These are phyloP conservation scores for Spea multiplicata DNA, from an alignment of 2,113 vertebrate genomes.

Conservation along the genomic window DNA sequence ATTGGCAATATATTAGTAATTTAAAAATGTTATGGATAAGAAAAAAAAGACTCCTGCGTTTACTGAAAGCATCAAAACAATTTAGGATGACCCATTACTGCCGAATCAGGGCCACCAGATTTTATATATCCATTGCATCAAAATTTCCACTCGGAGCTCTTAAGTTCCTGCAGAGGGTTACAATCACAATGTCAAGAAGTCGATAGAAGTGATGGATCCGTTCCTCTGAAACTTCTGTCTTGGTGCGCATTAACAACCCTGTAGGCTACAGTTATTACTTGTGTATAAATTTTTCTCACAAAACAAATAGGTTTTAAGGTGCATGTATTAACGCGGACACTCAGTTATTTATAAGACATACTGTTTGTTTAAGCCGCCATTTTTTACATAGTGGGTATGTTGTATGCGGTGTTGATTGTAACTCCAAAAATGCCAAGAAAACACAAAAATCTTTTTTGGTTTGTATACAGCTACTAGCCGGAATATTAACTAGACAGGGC, in stretches of 20 bases:
- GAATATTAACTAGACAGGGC: too few species aligned
- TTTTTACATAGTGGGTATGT: neutral
- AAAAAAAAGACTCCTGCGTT: slow-evolving; percentile 42
- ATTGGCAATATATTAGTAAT: too few species aligned
- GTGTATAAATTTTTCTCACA: slow-evolving; percentile 86
- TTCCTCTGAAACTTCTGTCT: slow-evolving; percentile 72
- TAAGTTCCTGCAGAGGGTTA: slow-evolving; percentile 84
- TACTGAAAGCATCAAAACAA: slow-evolving; percentile 70
- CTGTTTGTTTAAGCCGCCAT: slow-evolving; percentile 71
- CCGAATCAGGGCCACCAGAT: slow-evolving; percentile 74
- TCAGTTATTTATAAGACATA: slow-evolving; percentile 87
- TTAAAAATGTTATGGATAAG: too few species aligned
- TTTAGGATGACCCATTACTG: slow-evolving; percentile 74
- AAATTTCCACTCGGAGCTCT: slow-evolving; percentile 68
- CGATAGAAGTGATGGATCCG: slow-evolving; percentile 81
- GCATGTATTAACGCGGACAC: slow-evolving; percentile 81
- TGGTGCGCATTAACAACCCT: slow-evolving; percentile 78
- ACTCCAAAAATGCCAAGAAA: too few species aligned
- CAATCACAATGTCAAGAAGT: slow-evolving; percentile 80
- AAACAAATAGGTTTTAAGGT: slow-evolving; percentile 71
- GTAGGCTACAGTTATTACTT: slow-evolving; percentile 88
- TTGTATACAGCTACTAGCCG: too few species aligned
- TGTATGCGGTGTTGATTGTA: too few species aligned
- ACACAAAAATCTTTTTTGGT: too few species aligned
- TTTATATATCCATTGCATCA: slow-evolving; percentile 74